Base-by-base conservation (phyloP, 23 tunicate genomes). In the Halocynthia aurantium region DNA sequence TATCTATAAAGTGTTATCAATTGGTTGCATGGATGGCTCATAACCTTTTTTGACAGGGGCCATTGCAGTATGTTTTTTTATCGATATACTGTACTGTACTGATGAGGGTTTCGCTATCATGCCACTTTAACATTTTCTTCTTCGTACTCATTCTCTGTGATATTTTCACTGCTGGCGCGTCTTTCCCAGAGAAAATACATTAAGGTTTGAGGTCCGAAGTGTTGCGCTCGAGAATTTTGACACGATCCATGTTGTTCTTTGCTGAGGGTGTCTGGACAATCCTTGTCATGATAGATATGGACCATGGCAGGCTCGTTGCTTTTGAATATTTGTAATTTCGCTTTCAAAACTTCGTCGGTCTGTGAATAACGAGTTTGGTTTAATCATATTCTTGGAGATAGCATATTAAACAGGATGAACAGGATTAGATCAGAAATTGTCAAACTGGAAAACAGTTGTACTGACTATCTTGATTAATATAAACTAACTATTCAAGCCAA, bases 221-320 rank as follows among this genome's bases (percentile, higher is more conserved):
- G 87, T 44, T 80, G 72, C 0, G 87, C 87, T 50, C 87, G 54
- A 7, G 87, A 84, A 7, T 77, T 76, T 55, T 53, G 54, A 57
- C 87, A 84, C 19, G 64, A 55, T 51, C 57, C 55, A 22, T 22
- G 50, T 67, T 84, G 87, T 13, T 77, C 60, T 0, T 15, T 58
- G 11, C 52, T n/a, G 17, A 84, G 67, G 7, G 80, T 67, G 4
- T 75, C 52, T 8, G 81, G 77, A 56, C 93, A 87, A 11, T 55
- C 81, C 62, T 87, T 87, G 78, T 87, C 93, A 83, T 87, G 93
- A 77, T 71, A 87, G 44, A 87, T 73, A 58, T 87, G 93, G 8
- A 87, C 93, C 65, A 84, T 57, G 9, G 79, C 83, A 7, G 93
- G 93, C 62, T 87, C 93, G 10, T 65, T 84, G 51, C 81, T 53